A percentile compares a stretch with the other conserved stretches of the same genome.
Evolutionary conservation across 1,140 invertebrate genomes (phyloP).

Genomic region (Leucophenga varia): DNA sequence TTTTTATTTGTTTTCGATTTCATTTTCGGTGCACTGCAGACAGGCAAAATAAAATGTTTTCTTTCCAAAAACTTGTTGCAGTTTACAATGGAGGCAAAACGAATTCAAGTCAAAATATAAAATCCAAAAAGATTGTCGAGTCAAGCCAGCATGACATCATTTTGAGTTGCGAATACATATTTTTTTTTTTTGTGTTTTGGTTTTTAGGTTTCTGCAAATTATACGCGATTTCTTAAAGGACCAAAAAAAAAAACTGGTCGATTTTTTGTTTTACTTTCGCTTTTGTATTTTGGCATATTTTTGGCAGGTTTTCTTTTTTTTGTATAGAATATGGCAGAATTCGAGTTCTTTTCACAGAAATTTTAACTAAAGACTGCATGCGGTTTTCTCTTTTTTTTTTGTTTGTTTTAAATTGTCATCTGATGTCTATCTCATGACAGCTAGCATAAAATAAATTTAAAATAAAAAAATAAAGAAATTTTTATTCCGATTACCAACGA

Average conservation of each 20-base stretch:
- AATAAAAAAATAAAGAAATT: no score
- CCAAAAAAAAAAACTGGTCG: slow-evolving; percentile 45
- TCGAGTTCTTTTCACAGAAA: slow-evolving; percentile 40
- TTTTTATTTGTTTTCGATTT: slow-evolving; percentile 18
- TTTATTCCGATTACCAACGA: no score
- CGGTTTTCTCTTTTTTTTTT: no score
- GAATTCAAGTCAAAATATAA: slow-evolving; percentile 1
- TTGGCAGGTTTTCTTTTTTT: slow-evolving; percentile 16
- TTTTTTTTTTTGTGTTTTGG: no score
- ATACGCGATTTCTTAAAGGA: no score
- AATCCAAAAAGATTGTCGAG: slow-evolving; percentile 7
- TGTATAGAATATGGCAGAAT: slow-evolving; percentile 36
- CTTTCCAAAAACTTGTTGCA: no score
- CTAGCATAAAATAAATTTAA: no score
- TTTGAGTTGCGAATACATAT: slow-evolving; percentile 28
- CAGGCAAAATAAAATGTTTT: slow-evolving; percentile 15
- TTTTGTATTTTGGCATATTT: slow-evolving; percentile 24
- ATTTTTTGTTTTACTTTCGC: slow-evolving; percentile 48
- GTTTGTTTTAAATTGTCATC: no score
- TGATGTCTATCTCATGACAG: no score
- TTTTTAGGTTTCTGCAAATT: no score
- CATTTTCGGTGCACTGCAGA: slow-evolving; percentile 26
- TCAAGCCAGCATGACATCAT: slow-evolving; percentile 42
- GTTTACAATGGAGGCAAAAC: no score
- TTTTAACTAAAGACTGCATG: no score